Percentiles rank a stretch among this genome's conserved stretches.
phyloP scores from a whole-genome alignment of 2,113 vertebrate genomes.

The Malurus elegans region DNA sequence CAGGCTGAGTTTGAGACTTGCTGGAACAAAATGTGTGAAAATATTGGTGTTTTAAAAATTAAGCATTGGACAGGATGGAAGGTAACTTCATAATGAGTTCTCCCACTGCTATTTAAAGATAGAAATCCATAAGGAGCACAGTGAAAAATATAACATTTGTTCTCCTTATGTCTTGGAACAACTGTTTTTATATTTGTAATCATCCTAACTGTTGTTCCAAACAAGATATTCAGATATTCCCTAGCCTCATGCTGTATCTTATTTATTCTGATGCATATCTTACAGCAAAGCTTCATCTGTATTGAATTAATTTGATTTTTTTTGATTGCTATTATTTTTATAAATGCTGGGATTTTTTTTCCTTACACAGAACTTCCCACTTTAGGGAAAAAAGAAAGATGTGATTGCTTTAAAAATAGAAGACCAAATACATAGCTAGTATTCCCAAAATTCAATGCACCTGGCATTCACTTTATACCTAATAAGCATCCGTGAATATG shows the following conservation, averaged over 20 bases:
- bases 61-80: slow-evolving; percentile 17
- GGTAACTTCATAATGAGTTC: slow-evolving; percentile 35
- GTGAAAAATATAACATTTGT: slow-evolving; percentile 35
- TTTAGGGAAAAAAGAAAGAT: slow-evolving; percentile 52
- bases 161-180: slow-evolving; percentile 41
- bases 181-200: slow-evolving; percentile 41
- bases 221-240: slow-evolving; percentile 20
- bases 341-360: slow-evolving; percentile 5
- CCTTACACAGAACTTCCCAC: slow-evolving; percentile 29
- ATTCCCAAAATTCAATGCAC: slow-evolving; percentile 76
- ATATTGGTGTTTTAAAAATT: slow-evolving; percentile 49
- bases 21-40: not conserved
- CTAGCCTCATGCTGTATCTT: not conserved
- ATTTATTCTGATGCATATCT: slow-evolving; percentile 53
- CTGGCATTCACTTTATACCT: slow-evolving; percentile 79
- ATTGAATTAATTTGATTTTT: slow-evolving; percentile 12
- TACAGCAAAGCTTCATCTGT: not conserved
- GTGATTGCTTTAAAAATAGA: slow-evolving; percentile 60
- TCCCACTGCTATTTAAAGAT: slow-evolving; percentile 55
- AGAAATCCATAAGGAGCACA: slow-evolving; percentile 53
- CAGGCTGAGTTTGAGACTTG: slow-evolving; percentile 29
- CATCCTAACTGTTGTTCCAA: slow-evolving; percentile 47
- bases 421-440: slow-evolving; percentile 55
- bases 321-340: not conserved
- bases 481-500: slow-evolving; percentile 82